Evolutionary conservation across 1,140 invertebrate genomes (phyloP).

Genomic region (Bombus impatiens): DNA sequence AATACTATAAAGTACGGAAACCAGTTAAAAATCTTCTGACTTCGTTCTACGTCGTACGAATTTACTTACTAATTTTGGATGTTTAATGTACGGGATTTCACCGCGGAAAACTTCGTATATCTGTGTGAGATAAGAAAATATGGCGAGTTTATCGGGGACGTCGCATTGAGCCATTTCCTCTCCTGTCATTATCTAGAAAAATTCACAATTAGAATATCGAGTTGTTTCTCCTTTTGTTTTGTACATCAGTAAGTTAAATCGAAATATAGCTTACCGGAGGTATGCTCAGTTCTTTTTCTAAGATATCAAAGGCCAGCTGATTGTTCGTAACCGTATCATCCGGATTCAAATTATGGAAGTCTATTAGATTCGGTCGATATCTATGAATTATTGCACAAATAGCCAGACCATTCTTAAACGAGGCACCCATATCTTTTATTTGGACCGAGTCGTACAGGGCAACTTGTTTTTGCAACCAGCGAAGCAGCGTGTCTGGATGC

Average conservation of each 20-base stretch:
- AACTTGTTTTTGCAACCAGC: slow-evolving; percentile 90
- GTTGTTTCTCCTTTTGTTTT: neutral
- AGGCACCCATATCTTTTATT: slow-evolving; percentile 87
- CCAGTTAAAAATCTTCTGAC: neutral
- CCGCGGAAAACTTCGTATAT: slow-evolving; percentile 92
- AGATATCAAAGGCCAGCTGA: slow-evolving; percentile 91
- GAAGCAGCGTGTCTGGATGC: slow-evolving; percentile 88
- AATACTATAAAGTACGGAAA: slow-evolving; percentile 32
- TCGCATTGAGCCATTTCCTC: slow-evolving; percentile 89
- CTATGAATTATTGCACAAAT: slow-evolving; percentile 92
- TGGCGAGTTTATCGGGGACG: slow-evolving; percentile 88
- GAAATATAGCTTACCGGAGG: slow-evolving; percentile 83
- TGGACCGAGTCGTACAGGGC: slow-evolving; percentile 86
- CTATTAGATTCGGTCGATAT: slow-evolving; percentile 94
- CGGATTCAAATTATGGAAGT: slow-evolving; percentile 86
- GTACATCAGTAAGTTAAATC: neutral
- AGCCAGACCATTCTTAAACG: slow-evolving; percentile 90
- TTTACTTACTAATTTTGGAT: slow-evolving; percentile 87
- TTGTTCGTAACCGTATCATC: slow-evolving; percentile 88
- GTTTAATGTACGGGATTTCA: slow-evolving; percentile 91
- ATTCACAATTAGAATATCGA: neutral
- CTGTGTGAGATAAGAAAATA: slow-evolving; percentile 93
- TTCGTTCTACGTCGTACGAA: neutral
- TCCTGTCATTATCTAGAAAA: slow-evolving; percentile 88
- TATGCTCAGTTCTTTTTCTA: slow-evolving; percentile 90